Evolutionary conservation across 1,140 invertebrate species (phyloP).

Genomic region (Stegodyphus dumicola): DNA sequence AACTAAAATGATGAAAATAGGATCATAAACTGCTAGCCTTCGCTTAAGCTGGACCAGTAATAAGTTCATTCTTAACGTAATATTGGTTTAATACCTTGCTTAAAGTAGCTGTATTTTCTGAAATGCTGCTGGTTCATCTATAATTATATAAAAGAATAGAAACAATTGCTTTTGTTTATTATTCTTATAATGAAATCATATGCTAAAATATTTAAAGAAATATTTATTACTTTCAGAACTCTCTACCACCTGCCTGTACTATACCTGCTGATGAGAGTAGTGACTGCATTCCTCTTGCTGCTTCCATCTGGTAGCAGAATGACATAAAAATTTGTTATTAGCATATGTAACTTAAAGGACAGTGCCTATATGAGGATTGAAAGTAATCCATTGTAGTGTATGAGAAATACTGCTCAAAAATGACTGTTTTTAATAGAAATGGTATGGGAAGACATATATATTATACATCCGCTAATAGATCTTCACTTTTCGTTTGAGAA

Average conservation of each 20-base stretch:
- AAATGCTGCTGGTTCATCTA: no score
- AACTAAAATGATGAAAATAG: no score
- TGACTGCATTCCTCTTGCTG: conserved; percentile 42
- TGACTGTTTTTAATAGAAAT: conserved; percentile 1
- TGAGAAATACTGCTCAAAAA: conserved; percentile 35
- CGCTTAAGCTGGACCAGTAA: no score
- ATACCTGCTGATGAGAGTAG: conserved; percentile 17
- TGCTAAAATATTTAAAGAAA: not conserved
- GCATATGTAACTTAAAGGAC: not conserved
- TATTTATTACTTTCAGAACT: conserved; percentile 27
- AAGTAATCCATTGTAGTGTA: not conserved
- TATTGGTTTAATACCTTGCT: no score
- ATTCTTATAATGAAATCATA: no score
- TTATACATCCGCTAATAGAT: no score
- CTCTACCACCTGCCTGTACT: conserved; percentile 8
- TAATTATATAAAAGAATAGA: no score
- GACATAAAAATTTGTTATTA: not conserved
- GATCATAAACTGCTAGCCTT: no score
- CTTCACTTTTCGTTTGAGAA: no score
- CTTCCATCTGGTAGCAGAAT: conserved; percentile 43
- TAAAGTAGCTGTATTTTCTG: no score
- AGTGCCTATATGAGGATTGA: conserved; percentile 41
- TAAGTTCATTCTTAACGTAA: no score
- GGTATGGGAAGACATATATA: not conserved
- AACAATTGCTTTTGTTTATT: no score